These are phyloP conservation scores for Meghimatium bilineatum DNA, from an alignment of 2,888 invertebrate genomes.

Conservation along the genomic window DNA sequence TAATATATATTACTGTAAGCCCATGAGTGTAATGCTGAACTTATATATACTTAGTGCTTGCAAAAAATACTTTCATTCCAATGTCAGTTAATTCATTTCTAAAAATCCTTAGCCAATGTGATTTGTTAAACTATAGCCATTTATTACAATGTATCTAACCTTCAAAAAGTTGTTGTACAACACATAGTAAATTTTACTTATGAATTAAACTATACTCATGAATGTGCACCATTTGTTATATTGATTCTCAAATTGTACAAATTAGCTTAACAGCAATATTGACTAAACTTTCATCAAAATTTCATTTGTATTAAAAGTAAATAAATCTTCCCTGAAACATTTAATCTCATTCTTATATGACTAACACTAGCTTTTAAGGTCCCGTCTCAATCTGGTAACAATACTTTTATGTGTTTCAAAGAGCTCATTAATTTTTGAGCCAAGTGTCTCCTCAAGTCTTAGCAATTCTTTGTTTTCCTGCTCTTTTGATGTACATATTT, in stretches of 20 bases:
- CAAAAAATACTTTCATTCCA: too few relatives aligned
- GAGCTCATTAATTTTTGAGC: slow-evolving; percentile 72
- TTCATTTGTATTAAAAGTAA: neutral
- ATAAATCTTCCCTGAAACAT: neutral
- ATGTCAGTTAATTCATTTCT: too few relatives aligned
- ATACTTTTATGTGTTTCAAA: slow-evolving; percentile 72
- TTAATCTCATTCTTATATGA: neutral
- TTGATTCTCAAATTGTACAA: neutral
- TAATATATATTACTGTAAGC: too few relatives aligned
- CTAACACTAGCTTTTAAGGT: slow-evolving; percentile 62
- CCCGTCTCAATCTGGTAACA: slow-evolving; percentile 64
- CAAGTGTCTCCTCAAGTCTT: slow-evolving; percentile 68
- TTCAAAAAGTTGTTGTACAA: too few relatives aligned
- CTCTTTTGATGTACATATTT: slow-evolving; percentile 59
- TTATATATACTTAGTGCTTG: too few relatives aligned
- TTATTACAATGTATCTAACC: too few relatives aligned
- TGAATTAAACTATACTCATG: too few relatives aligned
- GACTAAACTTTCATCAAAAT: neutral
- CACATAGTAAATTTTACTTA: too few relatives aligned
- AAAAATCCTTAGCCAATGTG: too few relatives aligned
- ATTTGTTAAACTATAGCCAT: too few relatives aligned
- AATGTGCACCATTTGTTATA: too few relatives aligned
- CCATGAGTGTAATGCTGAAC: too few relatives aligned
- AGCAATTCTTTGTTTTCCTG: slow-evolving; percentile 67
- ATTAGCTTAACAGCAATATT: neutral